Base-by-base conservation (phyloP, 2,113 vertebrate species). In the Vicugna pacos region DNA sequence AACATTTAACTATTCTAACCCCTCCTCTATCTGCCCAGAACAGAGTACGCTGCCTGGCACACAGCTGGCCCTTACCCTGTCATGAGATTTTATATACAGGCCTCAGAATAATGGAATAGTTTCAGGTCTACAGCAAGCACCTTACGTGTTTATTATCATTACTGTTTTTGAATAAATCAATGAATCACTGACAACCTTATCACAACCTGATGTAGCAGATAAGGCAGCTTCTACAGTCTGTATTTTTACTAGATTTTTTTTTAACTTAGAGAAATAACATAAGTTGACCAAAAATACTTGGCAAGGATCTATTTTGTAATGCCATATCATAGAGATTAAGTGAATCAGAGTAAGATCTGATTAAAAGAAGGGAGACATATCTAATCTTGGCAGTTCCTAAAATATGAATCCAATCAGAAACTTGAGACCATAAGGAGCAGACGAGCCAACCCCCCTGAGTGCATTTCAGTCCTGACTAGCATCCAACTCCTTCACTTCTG, bases 301-400 rank as follows among this genome's bases (percentile, higher is more conserved):
- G 26, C 60, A 88, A 64, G 35, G 16, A 60, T 80, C 5, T 48
- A 73, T 82, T 64, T 26, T 69, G 32, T 75, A 93, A 95, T 50
- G 17, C 35, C 24, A 35, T 32, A 11, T 84, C 70, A 95, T 2
- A 94, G 75, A 79, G 26, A 94, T 67, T 83, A 92, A 83, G 86
- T 67, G 32, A 87, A 77, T 92, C 73, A 60, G 22, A 81, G 32
- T 52, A 64, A 84, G 82, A 24, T 70, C 65, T 94, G 88, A 92
- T 89, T 89, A 81, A 72, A 26, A 52, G 35, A 93, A 83, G 19
- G 14, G 42, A 76, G 50, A 82, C 58, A 86, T 69, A 60, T 20
- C 32, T 92, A 73, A 84, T 81, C 60, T 85, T 91, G 65, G 32
- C 32, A 95, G 22, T 72, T 94, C 60, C 82, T 94, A 81, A 75